A percentile compares a stretch with the other conserved stretches of the same genome.
Evolutionary conservation across 2,113 vertebrate species (phyloP).

Genomic region (Merops nubicus): DNA sequence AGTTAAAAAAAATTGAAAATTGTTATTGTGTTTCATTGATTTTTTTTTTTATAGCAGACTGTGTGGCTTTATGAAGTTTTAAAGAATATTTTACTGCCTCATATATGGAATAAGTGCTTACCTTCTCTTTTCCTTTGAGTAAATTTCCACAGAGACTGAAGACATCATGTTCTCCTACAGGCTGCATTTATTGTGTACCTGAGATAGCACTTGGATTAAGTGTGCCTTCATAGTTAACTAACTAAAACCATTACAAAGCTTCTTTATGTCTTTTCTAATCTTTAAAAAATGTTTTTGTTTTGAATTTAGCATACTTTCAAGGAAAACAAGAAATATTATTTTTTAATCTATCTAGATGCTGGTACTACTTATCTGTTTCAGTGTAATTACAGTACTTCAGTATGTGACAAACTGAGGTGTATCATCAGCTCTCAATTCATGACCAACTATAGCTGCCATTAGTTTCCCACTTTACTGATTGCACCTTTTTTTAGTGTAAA

Average conservation of each 20-base stretch:
- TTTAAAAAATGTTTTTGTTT: not conserved
- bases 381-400: not conserved
- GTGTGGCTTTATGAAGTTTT: not conserved
- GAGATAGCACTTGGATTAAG: not conserved
- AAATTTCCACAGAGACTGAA: constrained; percentile 51
- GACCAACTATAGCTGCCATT: not conserved
- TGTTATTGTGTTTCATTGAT: not conserved
- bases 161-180: not conserved
- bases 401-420: not conserved
- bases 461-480: not conserved
- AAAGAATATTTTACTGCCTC: not conserved
- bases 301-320: not conserved
- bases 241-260: not conserved
- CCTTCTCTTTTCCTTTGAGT: not conserved
- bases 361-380: not conserved
- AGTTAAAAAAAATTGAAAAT: not conserved
- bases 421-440: not conserved
- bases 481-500: not conserved
- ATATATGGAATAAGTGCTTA: not conserved
- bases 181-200: not conserved
- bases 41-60: not conserved
- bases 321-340: not conserved
- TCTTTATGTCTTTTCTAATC: not conserved
- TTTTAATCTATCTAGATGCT: not conserved
- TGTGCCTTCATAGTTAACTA: not conserved